Evolutionary conservation across 2,888 invertebrate species (phyloP).

Genomic region (Melanargia galathea): DNA sequence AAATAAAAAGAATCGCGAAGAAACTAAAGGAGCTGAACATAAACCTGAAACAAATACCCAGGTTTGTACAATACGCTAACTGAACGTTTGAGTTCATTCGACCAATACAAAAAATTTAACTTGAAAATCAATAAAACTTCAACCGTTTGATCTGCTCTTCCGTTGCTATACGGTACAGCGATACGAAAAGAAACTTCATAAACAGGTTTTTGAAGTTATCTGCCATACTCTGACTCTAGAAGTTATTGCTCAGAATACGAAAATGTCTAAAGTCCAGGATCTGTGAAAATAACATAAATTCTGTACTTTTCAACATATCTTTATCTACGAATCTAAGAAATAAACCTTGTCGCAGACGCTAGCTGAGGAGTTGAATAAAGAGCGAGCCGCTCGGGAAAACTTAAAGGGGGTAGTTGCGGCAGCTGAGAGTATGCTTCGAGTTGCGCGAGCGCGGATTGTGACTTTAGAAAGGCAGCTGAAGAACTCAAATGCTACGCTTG

Average conservation of each 20-base stretch:
- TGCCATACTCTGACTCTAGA: too few relatives aligned
- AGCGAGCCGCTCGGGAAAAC: slow-evolving; percentile 64
- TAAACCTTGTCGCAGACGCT: slow-evolving; percentile 47
- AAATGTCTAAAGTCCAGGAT: background rate
- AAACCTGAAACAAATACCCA: slow-evolving; percentile 42
- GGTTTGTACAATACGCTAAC: slow-evolving; percentile 46
- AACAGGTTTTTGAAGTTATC: too few relatives aligned
- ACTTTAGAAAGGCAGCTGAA: slow-evolving; percentile 69
- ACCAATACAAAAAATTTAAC: too few relatives aligned
- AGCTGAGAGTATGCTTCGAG: slow-evolving; percentile 71
- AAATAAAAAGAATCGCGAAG: slow-evolving; percentile 50
- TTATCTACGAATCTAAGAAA: too few relatives aligned
- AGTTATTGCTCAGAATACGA: background rate
- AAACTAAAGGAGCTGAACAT: slow-evolving; percentile 39
- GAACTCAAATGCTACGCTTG: slow-evolving; percentile 61
- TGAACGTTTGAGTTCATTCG: background rate
- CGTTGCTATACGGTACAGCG: too few relatives aligned
- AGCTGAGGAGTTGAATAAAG: slow-evolving; percentile 61
- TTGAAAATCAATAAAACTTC: too few relatives aligned
- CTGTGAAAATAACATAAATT: too few relatives aligned
- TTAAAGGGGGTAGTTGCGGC: slow-evolving; percentile 65
- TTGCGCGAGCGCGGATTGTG: slow-evolving; percentile 66
- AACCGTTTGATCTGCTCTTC: too few relatives aligned
- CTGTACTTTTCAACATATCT: too few relatives aligned
- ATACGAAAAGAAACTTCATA: too few relatives aligned